phyloP scores from a whole-genome alignment of 2,113 vertebrate species.

The Bolborhynchus lineola region DNA sequence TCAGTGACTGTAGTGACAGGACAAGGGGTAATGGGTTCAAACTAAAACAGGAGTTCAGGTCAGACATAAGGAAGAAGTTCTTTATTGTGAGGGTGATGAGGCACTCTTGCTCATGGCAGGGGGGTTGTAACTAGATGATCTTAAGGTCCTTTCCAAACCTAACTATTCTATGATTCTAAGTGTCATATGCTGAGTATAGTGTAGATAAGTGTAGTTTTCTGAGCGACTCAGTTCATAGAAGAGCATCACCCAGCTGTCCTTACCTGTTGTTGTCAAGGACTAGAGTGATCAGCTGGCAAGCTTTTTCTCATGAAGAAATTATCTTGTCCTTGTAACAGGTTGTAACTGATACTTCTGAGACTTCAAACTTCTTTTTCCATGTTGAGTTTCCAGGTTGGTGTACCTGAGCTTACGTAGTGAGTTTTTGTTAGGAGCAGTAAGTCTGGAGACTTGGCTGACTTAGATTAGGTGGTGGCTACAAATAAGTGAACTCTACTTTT shows the following conservation, averaged over 20 bases:
- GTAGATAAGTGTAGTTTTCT: not conserved
- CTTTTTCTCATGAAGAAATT: not conserved
- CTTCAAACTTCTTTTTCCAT: not conserved
- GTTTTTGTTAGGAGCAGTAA: not conserved
- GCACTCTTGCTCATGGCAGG: not conserved
- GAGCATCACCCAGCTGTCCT: not conserved
- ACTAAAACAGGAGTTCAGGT: not conserved
- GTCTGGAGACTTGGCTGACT: not conserved
- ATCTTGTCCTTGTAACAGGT: not conserved
- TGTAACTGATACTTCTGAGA: not conserved
- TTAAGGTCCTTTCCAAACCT: not conserved
- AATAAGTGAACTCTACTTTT: not conserved
- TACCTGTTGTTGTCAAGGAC: not conserved
- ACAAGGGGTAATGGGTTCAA: not conserved
- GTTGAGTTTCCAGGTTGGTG: not conserved
- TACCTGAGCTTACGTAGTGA: not conserved
- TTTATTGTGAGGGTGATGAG: not conserved
- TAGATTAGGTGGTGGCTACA: not conserved
- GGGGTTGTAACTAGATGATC: not conserved
- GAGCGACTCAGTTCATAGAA: not conserved
- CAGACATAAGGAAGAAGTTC: not conserved
- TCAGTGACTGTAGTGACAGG: not conserved
- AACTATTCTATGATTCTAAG: not conserved
- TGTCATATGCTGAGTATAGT: not conserved
- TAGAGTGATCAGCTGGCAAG: not conserved